phyloP scores from a whole-genome alignment of 2,797 vertebrate genomes.

The Malacoctenus gilli region DNA sequence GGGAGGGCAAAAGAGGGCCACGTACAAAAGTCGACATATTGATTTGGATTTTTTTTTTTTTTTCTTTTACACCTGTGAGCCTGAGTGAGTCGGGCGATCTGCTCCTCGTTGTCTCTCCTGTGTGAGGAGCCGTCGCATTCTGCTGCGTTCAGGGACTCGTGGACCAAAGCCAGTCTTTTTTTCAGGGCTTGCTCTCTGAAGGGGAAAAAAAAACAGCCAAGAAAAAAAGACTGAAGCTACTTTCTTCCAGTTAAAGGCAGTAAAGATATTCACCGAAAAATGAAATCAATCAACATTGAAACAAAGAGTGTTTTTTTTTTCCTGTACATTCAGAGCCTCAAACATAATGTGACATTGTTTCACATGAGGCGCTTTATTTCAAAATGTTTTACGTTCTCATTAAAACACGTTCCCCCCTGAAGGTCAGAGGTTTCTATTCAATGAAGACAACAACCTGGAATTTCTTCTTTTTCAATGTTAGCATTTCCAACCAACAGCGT shows the following conservation, averaged over 20 bases:
- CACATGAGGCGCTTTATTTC: constrained; percentile 6
- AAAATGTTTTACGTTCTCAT: too few species aligned
- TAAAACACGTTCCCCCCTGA: constrained; percentile 24
- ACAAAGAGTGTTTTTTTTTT: constrained; percentile 4
- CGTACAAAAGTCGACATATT: not conserved
- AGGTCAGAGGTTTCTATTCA: constrained; percentile 21
- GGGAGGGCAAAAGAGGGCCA: too few species aligned
- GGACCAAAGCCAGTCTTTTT: constrained; percentile 75
- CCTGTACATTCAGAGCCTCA: not conserved
- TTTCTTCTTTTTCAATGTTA: too few species aligned
- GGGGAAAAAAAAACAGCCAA: too few species aligned
- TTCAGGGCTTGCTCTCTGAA: constrained; percentile 78
- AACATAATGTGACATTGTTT: not conserved
- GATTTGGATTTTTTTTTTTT: too few species aligned
- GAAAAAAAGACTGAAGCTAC: too few species aligned
- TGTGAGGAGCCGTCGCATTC: constrained; percentile 70
- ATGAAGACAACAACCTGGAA: constrained; percentile 18
- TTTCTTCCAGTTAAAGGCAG: not conserved
- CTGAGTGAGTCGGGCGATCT: constrained; percentile 72
- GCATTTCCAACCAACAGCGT: constrained; percentile 40
- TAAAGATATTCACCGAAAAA: constrained; percentile 12
- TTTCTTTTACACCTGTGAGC: constrained; percentile 73
- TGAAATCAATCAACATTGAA: not conserved
- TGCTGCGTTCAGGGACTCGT: constrained; percentile 73
- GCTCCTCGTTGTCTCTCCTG: constrained; percentile 75